A percentile compares a stretch with the other conserved stretches of the same genome.
Conservation (phyloP, 2,113 vertebrate genomes). For the sheep (Ovis aries) region DNA sequence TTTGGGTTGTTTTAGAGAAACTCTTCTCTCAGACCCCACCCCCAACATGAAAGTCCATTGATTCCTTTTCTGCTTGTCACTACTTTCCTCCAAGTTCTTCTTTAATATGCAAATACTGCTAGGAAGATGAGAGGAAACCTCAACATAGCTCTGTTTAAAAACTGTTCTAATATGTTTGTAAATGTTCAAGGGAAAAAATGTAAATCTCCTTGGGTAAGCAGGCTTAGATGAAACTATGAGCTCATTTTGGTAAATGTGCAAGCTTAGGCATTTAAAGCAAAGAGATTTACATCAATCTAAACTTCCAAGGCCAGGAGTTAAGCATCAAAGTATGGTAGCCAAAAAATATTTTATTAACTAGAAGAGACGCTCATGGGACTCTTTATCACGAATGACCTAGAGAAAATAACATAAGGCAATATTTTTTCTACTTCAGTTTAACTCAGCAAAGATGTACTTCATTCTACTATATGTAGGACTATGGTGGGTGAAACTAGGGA, state of each 20-base stretch:
- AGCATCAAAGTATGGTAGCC: neutral
- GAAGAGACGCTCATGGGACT: neutral
- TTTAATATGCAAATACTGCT: slow-evolving; percentile 38
- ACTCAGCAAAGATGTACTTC: neutral
- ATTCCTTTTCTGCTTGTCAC: neutral
- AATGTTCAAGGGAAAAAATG: slow-evolving; percentile 2
- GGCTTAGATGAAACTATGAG: slow-evolving; percentile 15
- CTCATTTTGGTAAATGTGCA: slow-evolving; percentile 28
- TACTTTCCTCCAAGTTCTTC: neutral
- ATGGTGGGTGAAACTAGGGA: neutral
- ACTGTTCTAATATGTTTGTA: neutral
- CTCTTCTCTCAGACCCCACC: neutral
- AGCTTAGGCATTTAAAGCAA: neutral
- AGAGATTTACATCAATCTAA: neutral
- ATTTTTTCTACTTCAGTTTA: neutral
- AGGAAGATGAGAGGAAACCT: slow-evolving; percentile 2
- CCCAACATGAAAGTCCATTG: neutral
- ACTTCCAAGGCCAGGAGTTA: slow-evolving; percentile 29
- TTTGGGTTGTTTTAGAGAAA: neutral
- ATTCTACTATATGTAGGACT: neutral
- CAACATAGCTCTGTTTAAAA: slow-evolving; percentile 32
- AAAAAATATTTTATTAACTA: neutral
- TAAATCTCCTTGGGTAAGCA: slow-evolving; percentile 12
- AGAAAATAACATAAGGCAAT: neutral
- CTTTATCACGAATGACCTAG: neutral